Conservation (phyloP, 1,140 invertebrate species). For the Formica selysi region DNA sequence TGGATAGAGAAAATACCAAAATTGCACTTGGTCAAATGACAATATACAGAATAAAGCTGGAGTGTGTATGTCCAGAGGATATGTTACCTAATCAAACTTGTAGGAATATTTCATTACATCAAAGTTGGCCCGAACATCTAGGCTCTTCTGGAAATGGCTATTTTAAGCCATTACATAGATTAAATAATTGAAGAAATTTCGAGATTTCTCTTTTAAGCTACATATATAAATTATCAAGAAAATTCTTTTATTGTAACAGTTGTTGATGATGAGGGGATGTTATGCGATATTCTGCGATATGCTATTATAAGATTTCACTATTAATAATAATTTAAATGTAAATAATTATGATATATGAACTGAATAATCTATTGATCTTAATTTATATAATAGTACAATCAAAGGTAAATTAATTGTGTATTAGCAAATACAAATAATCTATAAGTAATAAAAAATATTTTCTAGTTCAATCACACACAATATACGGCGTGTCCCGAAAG, state of each 20-base stretch:
- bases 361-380: slow-evolving; percentile 4
- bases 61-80: slow-evolving; percentile 86
- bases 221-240: neutral
- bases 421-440: neutral
- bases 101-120: slow-evolving; percentile 84
- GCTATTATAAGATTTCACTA: neutral
- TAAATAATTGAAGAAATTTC: slow-evolving; percentile 56
- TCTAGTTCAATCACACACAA: neutral
- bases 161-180: slow-evolving; percentile 79
- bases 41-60: slow-evolving; percentile 86
- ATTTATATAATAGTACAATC: slow-evolving; percentile 29
- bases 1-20: slow-evolving; percentile 84
- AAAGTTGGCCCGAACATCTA: slow-evolving; percentile 87
- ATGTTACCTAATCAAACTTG: slow-evolving; percentile 85
- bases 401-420: slow-evolving; percentile 26
- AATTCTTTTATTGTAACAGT: slow-evolving; percentile 13
- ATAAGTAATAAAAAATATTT: slow-evolving; percentile 23
- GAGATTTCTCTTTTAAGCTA: neutral
- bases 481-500: too few relatives aligned
- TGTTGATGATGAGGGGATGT: neutral
- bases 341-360: neutral
- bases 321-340: slow-evolving; percentile 20
- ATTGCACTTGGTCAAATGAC: slow-evolving; percentile 87
- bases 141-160: slow-evolving; percentile 86
- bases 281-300: too few relatives aligned